These are phyloP conservation scores for Platygyra sinensis DNA, from an alignment of 64 coral and sea anemone species.

Conservation along the genomic window DNA sequence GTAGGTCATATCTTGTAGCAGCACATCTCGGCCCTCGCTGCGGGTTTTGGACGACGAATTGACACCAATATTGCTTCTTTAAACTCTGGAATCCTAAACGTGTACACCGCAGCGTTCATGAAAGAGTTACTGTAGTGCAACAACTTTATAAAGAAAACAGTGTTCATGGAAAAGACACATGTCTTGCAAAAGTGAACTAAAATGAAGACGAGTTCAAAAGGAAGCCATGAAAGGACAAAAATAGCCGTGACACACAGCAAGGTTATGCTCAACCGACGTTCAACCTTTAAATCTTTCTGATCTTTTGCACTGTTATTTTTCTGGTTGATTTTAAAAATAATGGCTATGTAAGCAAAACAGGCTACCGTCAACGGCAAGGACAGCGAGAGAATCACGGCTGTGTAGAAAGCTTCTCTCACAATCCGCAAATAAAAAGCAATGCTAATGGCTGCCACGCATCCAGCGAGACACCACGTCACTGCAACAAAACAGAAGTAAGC, in stretches of 20 bases:
- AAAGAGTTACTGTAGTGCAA: conserved; percentile 70
- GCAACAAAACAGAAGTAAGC: conserved; percentile 32
- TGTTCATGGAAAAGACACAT: conserved; percentile 1
- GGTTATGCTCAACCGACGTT: conserved; percentile 35
- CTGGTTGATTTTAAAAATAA: conserved; percentile 22
- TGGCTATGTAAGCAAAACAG: neutral
- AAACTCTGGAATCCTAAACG: conserved; percentile 63
- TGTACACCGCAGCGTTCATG: conserved; percentile 52
- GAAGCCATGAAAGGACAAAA: conserved; percentile 51
- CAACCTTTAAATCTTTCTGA: conserved; percentile 28
- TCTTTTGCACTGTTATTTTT: conserved; percentile 32
- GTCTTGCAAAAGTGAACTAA: conserved; percentile 57
- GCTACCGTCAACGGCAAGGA: conserved; percentile 16
- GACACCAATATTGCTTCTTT: conserved; percentile 32
- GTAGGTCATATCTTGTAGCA: conserved; percentile 7
- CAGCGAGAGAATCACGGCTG: conserved; percentile 33
- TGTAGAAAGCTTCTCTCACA: conserved; percentile 37
- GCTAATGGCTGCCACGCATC: neutral
- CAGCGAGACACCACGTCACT: conserved; percentile 44
- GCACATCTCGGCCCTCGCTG: neutral
- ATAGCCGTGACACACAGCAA: conserved; percentile 37
- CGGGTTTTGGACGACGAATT: neutral
- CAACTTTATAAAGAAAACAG: conserved; percentile 41
- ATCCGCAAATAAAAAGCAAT: conserved; percentile 21
- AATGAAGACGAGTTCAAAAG: conserved; percentile 57